A percentile compares a stretch with the other conserved stretches of the same genome.
phyloP scores from a whole-genome alignment of 2,113 vertebrate genomes.

The Oncorhynchus mykiss region DNA sequence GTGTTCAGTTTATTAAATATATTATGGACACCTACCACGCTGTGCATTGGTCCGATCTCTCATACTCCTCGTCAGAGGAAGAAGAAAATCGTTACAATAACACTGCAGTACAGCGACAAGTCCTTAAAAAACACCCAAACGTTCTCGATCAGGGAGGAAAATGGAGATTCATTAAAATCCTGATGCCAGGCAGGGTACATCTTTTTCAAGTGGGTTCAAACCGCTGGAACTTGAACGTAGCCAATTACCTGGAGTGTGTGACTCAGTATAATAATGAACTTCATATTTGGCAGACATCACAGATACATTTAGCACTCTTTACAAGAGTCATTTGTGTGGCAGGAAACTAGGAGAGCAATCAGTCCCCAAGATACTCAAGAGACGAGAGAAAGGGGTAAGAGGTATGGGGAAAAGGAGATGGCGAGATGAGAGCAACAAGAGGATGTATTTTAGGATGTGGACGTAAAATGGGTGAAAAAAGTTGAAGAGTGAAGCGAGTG shows the following conservation, averaged over 20 bases:
- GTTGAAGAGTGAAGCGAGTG: neutral
- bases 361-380: neutral
- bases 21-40: no score
- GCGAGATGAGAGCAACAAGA: neutral
- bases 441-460: no score
- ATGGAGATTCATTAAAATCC: neutral
- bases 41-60: no score
- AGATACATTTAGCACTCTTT: neutral
- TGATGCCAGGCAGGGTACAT: neutral
- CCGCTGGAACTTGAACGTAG: neutral
- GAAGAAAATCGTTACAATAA: no score
- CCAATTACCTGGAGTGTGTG: conserved; percentile 1
- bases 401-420: neutral
- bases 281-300: neutral
- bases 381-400: neutral
- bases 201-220: neutral
- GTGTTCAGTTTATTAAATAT: no score
- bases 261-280: neutral
- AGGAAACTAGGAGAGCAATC: neutral
- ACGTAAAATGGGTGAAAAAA: no score
- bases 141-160: neutral
- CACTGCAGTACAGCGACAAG: neutral
- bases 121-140: neutral
- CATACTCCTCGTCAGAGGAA: no score
- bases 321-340: neutral